Conservation (phyloP, 2,113 vertebrate genomes). For the Dromiciops gliroides region DNA sequence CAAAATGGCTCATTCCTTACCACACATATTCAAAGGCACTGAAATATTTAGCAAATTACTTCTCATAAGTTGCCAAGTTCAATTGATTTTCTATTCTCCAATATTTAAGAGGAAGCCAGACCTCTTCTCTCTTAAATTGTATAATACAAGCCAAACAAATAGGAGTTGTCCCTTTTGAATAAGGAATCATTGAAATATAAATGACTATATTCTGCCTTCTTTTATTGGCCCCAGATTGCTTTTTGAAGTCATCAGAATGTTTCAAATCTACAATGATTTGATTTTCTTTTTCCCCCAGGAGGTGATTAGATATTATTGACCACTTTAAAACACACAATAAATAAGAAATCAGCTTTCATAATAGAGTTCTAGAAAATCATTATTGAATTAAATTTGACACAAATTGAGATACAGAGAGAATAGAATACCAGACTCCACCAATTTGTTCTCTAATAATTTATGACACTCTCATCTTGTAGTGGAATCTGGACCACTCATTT, state of each 20-base stretch:
- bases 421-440: slow-evolving; percentile 63
- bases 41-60: slow-evolving; percentile 35
- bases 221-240: background rate
- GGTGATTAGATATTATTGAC: slow-evolving; percentile 68
- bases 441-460: slow-evolving; percentile 68
- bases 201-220: background rate
- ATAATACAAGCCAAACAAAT: background rate
- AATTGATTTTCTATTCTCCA: slow-evolving; percentile 31
- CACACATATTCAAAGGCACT: slow-evolving; percentile 23
- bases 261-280: slow-evolving; percentile 15
- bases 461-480: slow-evolving; percentile 62
- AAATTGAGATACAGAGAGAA: slow-evolving; percentile 66
- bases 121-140: background rate
- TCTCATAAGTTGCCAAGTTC: background rate
- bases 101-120: slow-evolving; percentile 37
- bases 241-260: background rate
- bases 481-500: slow-evolving; percentile 62
- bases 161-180: background rate
- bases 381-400: slow-evolving; percentile 69
- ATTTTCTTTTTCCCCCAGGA: slow-evolving; percentile 62
- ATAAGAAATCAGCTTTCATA: slow-evolving; percentile 37
- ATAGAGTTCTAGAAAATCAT: slow-evolving; percentile 38
- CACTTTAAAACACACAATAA: slow-evolving; percentile 61
- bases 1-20: background rate
- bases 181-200: background rate